Percentiles rank a stretch among this genome's conserved stretches.
These are phyloP conservation scores for human DNA, from an alignment of 2,113 vertebrate genomes.

Conservation along the genomic window GRCh38 chr6:57441001-57441500, in stretches of 20 bases:
- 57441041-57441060: not conserved
- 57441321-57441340: not conserved
- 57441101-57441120: not conserved
- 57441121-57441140: not conserved
- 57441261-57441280: not conserved
- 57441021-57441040: not conserved
- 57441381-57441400: not conserved
- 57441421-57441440: not conserved
- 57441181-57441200: not conserved
- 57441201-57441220: not conserved
- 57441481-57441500: conserved; percentile 33
- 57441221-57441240: not conserved
- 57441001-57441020: not conserved
- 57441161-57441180: not conserved
- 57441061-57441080: not conserved
- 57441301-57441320: not conserved
- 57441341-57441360: not conserved
- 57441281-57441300: not conserved
- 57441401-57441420: not conserved
- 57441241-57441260: not conserved
- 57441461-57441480: not conserved
- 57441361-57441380: not conserved
- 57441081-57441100: not conserved
- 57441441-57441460: not conserved
- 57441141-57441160: not conserved